A percentile compares a stretch with the other conserved stretches of the same genome.
Conservation (phyloP, 2,113 vertebrate species). For the Amphilophus citrinellus region DNA sequence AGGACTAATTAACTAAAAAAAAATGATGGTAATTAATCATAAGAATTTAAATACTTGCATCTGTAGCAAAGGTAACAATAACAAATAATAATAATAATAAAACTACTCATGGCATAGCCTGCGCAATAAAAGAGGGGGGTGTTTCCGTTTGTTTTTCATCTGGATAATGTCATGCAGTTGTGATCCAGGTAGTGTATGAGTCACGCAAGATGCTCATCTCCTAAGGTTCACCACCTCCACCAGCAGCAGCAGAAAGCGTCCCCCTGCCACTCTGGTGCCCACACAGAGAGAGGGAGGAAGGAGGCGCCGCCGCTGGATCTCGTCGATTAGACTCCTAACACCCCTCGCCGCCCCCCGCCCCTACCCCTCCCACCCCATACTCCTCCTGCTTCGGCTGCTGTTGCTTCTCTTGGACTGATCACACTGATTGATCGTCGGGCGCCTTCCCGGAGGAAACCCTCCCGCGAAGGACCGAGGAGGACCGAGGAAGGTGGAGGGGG, state of each 20-base stretch:
- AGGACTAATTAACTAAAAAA: neutral
- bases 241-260: conserved; percentile 31
- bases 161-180: neutral
- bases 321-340: conserved; percentile 24
- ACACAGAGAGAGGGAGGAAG: conserved; percentile 29
- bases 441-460: conserved; percentile 56
- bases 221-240: conserved; percentile 22
- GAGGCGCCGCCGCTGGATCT: conserved; percentile 50
- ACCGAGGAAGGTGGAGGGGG: neutral
- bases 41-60: neutral
- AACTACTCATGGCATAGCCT: too few species aligned
- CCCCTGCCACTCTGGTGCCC: conserved; percentile 28
- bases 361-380: neutral
- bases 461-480: conserved; percentile 12
- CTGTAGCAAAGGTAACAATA: neutral
- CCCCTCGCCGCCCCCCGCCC: neutral
- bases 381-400: neutral
- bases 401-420: conserved; percentile 35
- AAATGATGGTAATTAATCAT: neutral
- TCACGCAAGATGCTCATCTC: conserved; percentile 47
- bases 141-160: neutral
- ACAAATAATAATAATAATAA: neutral
- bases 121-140: neutral
- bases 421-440: conserved; percentile 60
- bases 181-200: conserved; percentile 47